phyloP scores from a whole-genome alignment of 2,888 invertebrate species.

The Disparrhopalites patrizii region DNA sequence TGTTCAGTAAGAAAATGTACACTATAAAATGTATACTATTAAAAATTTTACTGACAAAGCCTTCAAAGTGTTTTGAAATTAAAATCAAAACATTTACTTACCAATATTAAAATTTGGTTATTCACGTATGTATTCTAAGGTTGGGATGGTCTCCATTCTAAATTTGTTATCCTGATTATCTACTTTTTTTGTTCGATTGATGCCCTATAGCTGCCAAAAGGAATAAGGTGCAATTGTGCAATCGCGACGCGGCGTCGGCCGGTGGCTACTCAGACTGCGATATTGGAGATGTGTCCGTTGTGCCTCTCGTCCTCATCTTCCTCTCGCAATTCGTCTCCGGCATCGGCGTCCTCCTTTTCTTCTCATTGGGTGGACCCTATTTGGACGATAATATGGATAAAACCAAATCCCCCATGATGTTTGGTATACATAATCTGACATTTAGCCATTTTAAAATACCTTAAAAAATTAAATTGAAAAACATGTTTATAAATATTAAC shows the following conservation, averaged over 20 bases:
- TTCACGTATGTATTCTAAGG: too few species aligned
- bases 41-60: too few species aligned
- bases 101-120: too few species aligned
- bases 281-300: slow-evolving; percentile 52
- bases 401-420: slow-evolving; percentile 61
- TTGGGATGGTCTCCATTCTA: too few species aligned
- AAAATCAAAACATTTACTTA: too few species aligned
- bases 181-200: neutral
- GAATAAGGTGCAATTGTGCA: slow-evolving; percentile 20
- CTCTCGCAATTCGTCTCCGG: slow-evolving; percentile 66
- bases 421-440: too few species aligned
- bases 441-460: too few species aligned
- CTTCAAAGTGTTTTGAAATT: too few species aligned
- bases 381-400: slow-evolving; percentile 67
- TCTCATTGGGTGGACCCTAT: slow-evolving; percentile 64
- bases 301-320: slow-evolving; percentile 62
- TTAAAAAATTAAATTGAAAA: neutral
- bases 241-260: neutral
- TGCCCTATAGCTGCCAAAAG: slow-evolving; percentile 13
- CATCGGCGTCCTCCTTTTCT: slow-evolving; percentile 64
- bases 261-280: slow-evolving; percentile 49
- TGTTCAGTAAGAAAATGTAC: too few species aligned
- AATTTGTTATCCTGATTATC: neutral
- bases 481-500: neutral
- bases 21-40: too few species aligned